Evolutionary conservation across 2,888 invertebrate genomes (phyloP).

Genomic region (Nycteola revayana): DNA sequence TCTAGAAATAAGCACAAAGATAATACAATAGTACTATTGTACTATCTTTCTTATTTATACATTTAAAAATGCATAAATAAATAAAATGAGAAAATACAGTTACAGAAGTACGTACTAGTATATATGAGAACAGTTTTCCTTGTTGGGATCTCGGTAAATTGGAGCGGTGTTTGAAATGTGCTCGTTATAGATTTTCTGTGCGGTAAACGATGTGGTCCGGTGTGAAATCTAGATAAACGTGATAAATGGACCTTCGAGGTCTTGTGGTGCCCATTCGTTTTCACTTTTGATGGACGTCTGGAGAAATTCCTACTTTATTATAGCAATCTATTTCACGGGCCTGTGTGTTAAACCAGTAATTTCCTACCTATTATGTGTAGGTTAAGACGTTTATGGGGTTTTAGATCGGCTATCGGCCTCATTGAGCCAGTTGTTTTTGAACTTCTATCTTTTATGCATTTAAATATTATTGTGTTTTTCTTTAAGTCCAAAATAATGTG

Average conservation of each 20-base stretch:
- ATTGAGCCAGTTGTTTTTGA: no score
- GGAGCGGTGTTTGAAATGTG: constrained; percentile 50
- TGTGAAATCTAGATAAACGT: constrained; percentile 65
- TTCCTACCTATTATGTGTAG: constrained; percentile 26
- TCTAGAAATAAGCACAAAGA: no score
- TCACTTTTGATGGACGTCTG: constrained; percentile 51
- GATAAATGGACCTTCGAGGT: constrained; percentile 57
- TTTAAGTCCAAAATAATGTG: no score
- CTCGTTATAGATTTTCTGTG: constrained; percentile 50
- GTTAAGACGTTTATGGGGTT: constrained; percentile 36
- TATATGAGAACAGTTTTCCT: no score
- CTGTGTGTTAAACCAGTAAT: constrained; percentile 33
- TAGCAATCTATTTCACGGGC: constrained; percentile 38
- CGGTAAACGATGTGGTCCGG: constrained; percentile 59
- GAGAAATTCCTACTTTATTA: constrained; percentile 44
- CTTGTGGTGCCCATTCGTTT: constrained; percentile 52
- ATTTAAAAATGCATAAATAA: no score
- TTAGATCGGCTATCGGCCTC: constrained; percentile 16
- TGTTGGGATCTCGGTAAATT: constrained; percentile 19
- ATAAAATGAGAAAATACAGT: no score
- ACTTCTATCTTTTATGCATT: no score
- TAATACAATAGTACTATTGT: no score
- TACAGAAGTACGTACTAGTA: no score
- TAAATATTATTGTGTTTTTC: no score
- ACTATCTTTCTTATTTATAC: no score